phyloP scores from a whole-genome alignment of 2,113 vertebrate genomes.

The Mesoclemmys tuberculata region DNA sequence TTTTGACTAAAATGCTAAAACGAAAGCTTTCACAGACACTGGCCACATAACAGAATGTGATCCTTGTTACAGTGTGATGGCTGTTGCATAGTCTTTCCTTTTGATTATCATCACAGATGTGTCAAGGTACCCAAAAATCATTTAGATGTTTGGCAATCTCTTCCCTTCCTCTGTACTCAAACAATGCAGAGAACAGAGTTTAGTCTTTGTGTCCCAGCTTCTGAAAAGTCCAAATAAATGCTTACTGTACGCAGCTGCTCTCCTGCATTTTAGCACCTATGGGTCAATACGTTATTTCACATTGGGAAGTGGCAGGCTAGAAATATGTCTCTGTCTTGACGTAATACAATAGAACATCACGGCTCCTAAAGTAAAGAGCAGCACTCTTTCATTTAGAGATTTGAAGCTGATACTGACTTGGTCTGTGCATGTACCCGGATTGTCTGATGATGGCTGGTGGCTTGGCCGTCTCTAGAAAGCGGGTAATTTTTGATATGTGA shows the following conservation, averaged over 20 bases:
- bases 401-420: neutral
- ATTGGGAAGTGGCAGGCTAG: neutral
- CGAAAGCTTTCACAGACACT: neutral
- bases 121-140: conserved; percentile 15
- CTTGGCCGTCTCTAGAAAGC: neutral
- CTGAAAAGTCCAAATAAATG: neutral
- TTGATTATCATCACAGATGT: conserved; percentile 28
- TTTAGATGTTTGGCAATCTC: conserved; percentile 8
- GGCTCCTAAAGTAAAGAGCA: neutral
- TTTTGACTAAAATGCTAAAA: neutral
- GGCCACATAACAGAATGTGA: neutral
- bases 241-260: neutral
- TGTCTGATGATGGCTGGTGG: neutral
- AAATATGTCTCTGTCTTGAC: neutral
- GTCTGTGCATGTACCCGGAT: neutral
- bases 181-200: neutral
- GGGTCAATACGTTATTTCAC: neutral
- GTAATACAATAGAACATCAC: neutral
- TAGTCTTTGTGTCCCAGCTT: neutral
- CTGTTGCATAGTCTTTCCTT: conserved; percentile 10
- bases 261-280: neutral
- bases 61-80: neutral
- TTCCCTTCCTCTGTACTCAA: neutral
- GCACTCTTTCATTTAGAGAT: neutral
- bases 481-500: neutral